A percentile compares a stretch with the other conserved stretches of the same genome.
phyloP scores from a whole-genome alignment of 2,113 vertebrate genomes.

The Eidolon helvum region DNA sequence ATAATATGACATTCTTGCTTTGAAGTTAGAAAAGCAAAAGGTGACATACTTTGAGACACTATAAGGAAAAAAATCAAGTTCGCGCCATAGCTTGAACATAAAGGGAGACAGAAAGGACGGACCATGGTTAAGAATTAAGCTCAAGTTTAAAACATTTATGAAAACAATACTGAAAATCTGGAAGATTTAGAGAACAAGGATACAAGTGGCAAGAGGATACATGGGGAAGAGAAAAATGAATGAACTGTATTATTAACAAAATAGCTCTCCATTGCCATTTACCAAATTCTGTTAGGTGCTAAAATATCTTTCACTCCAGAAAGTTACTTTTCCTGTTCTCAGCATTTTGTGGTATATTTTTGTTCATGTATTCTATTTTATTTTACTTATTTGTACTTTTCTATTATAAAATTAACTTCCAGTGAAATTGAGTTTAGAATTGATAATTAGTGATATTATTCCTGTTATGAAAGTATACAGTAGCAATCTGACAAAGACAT shows the following conservation, averaged over 20 bases:
- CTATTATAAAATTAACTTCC: not conserved
- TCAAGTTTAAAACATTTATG: not conserved
- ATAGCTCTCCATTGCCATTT: not conserved
- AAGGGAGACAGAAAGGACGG: not conserved
- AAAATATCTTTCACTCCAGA: not conserved
- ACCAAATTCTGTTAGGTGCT: not conserved
- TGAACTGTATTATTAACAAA: not conserved
- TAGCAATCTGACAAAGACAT: constrained; percentile 9
- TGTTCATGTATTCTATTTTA: not conserved
- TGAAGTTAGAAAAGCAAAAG: not conserved
- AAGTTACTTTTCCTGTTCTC: not conserved
- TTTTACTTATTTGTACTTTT: constrained; percentile 21
- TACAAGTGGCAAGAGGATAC: not conserved
- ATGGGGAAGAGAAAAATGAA: not conserved
- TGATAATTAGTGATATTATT: not conserved
- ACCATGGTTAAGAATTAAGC: not conserved
- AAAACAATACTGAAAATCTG: not conserved
- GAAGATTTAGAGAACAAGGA: not conserved
- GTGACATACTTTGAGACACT: not conserved
- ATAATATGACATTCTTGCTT: not conserved
- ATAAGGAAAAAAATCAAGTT: not conserved
- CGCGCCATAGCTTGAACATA: not conserved
- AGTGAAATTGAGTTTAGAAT: constrained; percentile 23
- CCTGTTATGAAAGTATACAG: not conserved
- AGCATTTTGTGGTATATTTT: not conserved